Base-by-base conservation (phyloP, 1,140 invertebrate species). In the Drosophila eugracilis region DNA sequence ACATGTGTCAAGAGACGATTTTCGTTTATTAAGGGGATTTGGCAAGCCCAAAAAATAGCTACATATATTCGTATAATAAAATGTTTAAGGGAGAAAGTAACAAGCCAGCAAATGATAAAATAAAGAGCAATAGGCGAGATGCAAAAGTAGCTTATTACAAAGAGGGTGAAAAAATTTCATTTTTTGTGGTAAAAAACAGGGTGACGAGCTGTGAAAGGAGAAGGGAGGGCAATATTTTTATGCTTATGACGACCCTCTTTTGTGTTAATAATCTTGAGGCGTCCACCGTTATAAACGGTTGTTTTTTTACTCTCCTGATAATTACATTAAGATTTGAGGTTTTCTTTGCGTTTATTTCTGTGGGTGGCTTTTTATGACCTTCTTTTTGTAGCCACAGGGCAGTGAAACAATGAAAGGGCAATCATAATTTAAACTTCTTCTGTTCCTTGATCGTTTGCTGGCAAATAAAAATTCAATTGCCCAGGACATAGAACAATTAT, bases 241-340 rank as follows among this genome's bases (percentile, higher is more conserved):
- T 80, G 83, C 83, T 86, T 86, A 85, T 85, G 67, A 86, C 57
- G 42, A 47, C 48, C 62, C 62, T 48, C 73, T 72, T 72, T 69
- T 85, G 80, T 79, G 80, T 85, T 86, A 88, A 86, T 88, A 86
- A 86, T 88, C 83, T 88, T 78, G 52, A 75, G 67, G 76, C 75
- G 45, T 74, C 70, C 73, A 53, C 52, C 50, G 47, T 54, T 48
- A 80, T 80, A 86, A 86, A 65, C 66, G 73, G 21, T 59, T 75
- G 57, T 55, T 75, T 49, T 49, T 72, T 41, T 41, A 5, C 24
- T 41, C 19, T n/a, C 42, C 34, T 70, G 69, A 76, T 81, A 81
- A 81, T 81, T 81, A 76, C 78, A 76, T 81, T 41, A 71, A 81
- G 78, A 79, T 81, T 81, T 80, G 74, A 81, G 78, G 52, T 66